These are phyloP conservation scores for Nasua narica DNA, from an alignment of 2,797 vertebrate species.

Conservation along the genomic window DNA sequence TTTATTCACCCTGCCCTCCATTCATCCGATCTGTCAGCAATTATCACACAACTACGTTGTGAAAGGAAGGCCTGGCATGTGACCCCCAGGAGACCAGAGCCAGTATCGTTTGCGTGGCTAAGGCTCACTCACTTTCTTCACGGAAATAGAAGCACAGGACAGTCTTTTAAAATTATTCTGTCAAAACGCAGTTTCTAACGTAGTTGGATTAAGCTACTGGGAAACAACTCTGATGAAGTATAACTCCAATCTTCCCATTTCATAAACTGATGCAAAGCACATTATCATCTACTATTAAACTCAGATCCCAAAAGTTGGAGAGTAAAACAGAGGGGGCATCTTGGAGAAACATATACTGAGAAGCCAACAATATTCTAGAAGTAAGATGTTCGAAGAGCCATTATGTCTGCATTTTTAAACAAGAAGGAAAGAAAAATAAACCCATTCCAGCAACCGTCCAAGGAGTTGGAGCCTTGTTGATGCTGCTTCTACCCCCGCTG, in stretches of 20 bases:
- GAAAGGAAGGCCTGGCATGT: no score
- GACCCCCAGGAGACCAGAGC: neutral
- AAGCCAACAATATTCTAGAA: neutral
- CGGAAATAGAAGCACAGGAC: neutral
- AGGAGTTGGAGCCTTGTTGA: neutral
- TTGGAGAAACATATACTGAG: neutral
- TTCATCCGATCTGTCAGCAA: neutral
- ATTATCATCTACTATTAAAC: neutral
- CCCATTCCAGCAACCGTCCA: neutral
- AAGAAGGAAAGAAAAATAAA: neutral
- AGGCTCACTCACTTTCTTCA: neutral
- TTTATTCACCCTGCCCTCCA: neutral
- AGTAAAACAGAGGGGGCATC: neutral
- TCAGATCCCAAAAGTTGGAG: neutral
- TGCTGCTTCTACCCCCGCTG: neutral
- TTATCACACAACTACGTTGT: no score
- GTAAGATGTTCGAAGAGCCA: neutral
- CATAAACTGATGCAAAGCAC: neutral
- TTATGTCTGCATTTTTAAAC: neutral
- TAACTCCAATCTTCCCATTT: rapidly evolving
- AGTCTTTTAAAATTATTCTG: neutral
- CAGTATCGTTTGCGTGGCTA: rapidly evolving
- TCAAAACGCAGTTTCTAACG: neutral
- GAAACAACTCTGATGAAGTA: neutral
- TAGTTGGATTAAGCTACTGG: neutral